Percentiles rank a stretch among this genome's conserved stretches.
These are phyloP conservation scores for Anoura caudifer DNA, from an alignment of 2,113 vertebrate species.

Conservation along the genomic window DNA sequence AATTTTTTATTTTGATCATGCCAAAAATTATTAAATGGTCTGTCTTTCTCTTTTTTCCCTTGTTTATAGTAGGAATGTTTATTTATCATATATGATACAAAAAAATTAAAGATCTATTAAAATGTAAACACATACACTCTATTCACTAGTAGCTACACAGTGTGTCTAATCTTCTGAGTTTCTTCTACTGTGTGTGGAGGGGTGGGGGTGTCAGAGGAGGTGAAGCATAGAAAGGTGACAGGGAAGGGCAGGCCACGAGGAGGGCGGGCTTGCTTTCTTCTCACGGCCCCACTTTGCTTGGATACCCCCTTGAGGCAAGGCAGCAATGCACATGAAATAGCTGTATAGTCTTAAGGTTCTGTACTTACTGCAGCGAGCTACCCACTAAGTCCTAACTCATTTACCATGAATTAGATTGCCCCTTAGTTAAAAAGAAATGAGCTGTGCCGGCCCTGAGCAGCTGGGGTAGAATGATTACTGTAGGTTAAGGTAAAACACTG, in stretches of 20 bases:
- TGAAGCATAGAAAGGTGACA: accelerated
- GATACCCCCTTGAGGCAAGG: background rate
- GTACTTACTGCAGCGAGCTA: background rate
- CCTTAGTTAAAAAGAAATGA: background rate
- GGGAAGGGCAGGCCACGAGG: background rate
- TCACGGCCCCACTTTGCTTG: background rate
- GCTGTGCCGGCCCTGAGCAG: background rate
- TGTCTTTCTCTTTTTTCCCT: background rate
- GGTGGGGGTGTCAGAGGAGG: background rate
- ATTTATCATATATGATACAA: background rate
- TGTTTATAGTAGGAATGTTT: background rate
- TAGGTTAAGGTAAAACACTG: background rate
- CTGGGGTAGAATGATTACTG: background rate
- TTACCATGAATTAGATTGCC: background rate
- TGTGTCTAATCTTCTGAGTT: background rate
- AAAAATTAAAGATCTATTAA: background rate
- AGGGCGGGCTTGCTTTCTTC: background rate
- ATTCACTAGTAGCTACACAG: background rate
- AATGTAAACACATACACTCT: background rate
- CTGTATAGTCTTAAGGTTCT: too few species aligned
- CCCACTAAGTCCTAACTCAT: background rate
- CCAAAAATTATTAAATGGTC: background rate
- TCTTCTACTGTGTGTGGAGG: background rate
- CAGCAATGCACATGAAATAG: background rate
- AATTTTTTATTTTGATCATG: slow-evolving; percentile 2